Base-by-base conservation (phyloP, 2,113 vertebrate genomes). In the Cryptomyrus ogoouensis region DNA sequence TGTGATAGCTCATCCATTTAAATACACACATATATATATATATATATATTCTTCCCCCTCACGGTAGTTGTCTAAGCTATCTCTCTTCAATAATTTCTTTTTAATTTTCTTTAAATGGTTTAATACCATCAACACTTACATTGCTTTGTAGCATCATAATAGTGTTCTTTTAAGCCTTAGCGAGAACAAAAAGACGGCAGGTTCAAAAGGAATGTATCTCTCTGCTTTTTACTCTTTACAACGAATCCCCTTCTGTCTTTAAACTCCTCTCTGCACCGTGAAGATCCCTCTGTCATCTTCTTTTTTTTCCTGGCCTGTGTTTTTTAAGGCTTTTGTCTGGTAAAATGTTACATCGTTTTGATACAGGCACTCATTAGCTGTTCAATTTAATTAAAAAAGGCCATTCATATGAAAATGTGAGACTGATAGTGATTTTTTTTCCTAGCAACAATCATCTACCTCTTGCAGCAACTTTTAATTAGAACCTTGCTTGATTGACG, bases 341-440 rank as follows among this genome's bases (percentile, higher is more conserved):
- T 92, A 92, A 93, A 94, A 93, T 92, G 92, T 93, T 93, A 91
- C 92, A 92, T 95, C 94, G 93, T 95, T 95, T 94, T 95, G 93
- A 95, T 94, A 94, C 94, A 95, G 92, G 92, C 93, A 93, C 93
- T 94, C 93, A 95, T 96, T 95, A 94, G 94, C 92, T 89, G 91
- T 93, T 92, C 92, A 52, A 95, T 97, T 97, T 97, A 97, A 97
- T 97, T 97, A 97, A 97, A 97, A 94, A 95, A 93, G 95, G 93
- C 91, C 95, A 96, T 97, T 97, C 97, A 97, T 97, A 96, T 97
- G 97, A 97, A 97, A 97, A 97, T 97, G 94, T 94, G 52, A 58
- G 91, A 92, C 95, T 96, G 97, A 97, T 97, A 97, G 96, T 95
- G 96, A 96, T 96, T 95, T 95, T 91, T 90, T 91, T 94, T 96